These are phyloP conservation scores for Lydus trimaculatus DNA, from an alignment of 2,888 invertebrate species.

Conservation along the genomic window DNA sequence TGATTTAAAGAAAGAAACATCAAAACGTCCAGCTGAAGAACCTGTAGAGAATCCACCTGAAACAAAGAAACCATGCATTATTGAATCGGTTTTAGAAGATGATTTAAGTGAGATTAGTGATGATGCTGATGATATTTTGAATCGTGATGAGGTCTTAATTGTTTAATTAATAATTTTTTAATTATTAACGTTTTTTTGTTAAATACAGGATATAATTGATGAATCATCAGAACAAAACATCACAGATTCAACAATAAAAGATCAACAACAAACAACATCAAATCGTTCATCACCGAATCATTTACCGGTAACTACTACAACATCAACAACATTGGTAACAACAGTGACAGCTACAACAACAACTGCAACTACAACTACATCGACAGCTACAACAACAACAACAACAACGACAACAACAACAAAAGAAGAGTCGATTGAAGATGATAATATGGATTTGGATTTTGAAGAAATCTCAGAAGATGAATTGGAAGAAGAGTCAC, in stretches of 20 bases:
- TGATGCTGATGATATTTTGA: conserved; percentile 86
- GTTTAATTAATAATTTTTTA: neutral
- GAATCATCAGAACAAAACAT: conserved; percentile 42
- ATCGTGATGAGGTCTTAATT: conserved; percentile 70
- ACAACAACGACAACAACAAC: neutral
- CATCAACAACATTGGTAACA: neutral
- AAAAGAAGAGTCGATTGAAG: conserved; percentile 68
- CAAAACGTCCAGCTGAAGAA: conserved; percentile 52
- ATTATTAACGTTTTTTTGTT: conserved; percentile 13
- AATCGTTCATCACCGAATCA: conserved; percentile 37
- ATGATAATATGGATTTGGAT: conserved; percentile 78
- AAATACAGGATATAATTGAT: conserved; percentile 44
- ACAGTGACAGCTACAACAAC: neutral
- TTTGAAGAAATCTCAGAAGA: conserved; percentile 93
- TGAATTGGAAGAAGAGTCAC: conserved; percentile 84
- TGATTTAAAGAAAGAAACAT: conserved; percentile 57
- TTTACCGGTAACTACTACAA: conserved; percentile 20
- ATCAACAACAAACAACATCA: conserved; percentile 45
- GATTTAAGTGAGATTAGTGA: conserved; percentile 89
- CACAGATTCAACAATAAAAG: conserved; percentile 46
- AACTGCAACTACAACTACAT: neutral
- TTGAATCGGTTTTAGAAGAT: conserved; percentile 66
- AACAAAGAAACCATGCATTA: conserved; percentile 60
- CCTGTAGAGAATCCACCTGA: conserved; percentile 59
- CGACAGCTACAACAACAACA: neutral